phyloP scores from a whole-genome alignment of 2,888 invertebrate genomes.

The Chrysolina americana region DNA sequence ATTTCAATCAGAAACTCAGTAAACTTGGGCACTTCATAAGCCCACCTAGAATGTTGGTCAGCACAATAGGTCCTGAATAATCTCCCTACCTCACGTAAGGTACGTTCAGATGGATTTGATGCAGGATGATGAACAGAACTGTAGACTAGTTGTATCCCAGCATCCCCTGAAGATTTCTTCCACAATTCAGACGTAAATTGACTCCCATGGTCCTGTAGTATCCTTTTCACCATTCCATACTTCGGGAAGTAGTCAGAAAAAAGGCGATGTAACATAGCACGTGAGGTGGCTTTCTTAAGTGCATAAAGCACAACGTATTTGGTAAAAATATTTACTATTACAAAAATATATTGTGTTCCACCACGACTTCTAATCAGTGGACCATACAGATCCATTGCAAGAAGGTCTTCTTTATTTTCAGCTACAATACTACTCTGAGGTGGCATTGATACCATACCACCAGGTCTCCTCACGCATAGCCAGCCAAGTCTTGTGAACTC shows the following conservation, averaged over 20 bases:
- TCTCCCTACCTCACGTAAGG: slow-evolving; percentile 35
- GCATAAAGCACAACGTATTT: slow-evolving; percentile 28
- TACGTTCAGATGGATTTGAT: slow-evolving; percentile 37
- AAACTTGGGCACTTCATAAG: slow-evolving; percentile 30
- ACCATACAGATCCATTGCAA: no score
- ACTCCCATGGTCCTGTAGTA: slow-evolving; percentile 32
- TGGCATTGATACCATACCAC: background rate
- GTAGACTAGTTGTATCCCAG: slow-evolving; percentile 20
- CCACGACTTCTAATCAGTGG: background rate
- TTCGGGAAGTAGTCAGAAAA: slow-evolving; percentile 20
- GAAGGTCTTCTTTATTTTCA: slow-evolving; percentile 1
- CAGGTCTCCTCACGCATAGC: slow-evolving; percentile 6
- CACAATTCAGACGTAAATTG: slow-evolving; percentile 29
- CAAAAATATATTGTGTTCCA: slow-evolving; percentile 62
- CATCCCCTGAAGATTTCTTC: slow-evolving; percentile 14
- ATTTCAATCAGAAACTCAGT: slow-evolving; percentile 30
- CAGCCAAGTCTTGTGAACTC: slow-evolving; percentile 19
- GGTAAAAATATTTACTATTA: slow-evolving; percentile 57
- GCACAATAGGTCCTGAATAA: slow-evolving; percentile 33
- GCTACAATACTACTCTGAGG: slow-evolving; percentile 20
- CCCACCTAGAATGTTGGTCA: slow-evolving; percentile 34
- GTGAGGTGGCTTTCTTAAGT: background rate
- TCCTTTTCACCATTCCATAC: slow-evolving; percentile 12
- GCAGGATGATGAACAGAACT: slow-evolving; percentile 35
- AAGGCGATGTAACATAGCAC: slow-evolving; percentile 16